phyloP scores from a whole-genome alignment of 2,113 vertebrate species.

The Barbus barbus region DNA sequence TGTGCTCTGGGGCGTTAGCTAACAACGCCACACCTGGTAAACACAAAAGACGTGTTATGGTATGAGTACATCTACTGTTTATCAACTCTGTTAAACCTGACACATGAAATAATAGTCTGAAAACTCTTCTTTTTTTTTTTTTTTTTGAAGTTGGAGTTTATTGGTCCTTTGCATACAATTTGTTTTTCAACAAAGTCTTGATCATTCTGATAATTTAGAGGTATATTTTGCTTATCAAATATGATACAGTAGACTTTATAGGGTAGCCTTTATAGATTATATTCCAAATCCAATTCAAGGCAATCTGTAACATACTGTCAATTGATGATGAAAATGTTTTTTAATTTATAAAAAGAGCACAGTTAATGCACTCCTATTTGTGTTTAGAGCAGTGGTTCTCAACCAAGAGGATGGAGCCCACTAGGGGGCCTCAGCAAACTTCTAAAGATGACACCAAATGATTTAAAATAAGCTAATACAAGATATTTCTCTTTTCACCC shows the following conservation, averaged over 20 bases:
- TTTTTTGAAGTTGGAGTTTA: too few species aligned
- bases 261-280: too few species aligned
- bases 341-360: background rate
- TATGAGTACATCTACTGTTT: background rate
- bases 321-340: background rate
- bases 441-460: background rate
- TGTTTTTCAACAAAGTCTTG: too few species aligned
- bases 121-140: too few species aligned
- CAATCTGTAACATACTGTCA: background rate
- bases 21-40: slow-evolving; percentile 87
- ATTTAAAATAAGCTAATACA: background rate
- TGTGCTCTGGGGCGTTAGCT: slow-evolving; percentile 87
- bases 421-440: background rate
- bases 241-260: too few species aligned
- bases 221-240: too few species aligned
- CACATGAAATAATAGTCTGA: too few species aligned
- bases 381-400: too few species aligned
- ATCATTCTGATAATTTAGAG: too few species aligned
- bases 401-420: background rate
- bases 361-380: background rate
- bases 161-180: too few species aligned
- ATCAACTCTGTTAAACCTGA: background rate
- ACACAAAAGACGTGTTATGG: background rate
- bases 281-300: background rate
- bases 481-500: too few species aligned